Evolutionary conservation across 92 coral and sea anemone genomes (phyloP).

Genomic region (Bergia sp.): DNA sequence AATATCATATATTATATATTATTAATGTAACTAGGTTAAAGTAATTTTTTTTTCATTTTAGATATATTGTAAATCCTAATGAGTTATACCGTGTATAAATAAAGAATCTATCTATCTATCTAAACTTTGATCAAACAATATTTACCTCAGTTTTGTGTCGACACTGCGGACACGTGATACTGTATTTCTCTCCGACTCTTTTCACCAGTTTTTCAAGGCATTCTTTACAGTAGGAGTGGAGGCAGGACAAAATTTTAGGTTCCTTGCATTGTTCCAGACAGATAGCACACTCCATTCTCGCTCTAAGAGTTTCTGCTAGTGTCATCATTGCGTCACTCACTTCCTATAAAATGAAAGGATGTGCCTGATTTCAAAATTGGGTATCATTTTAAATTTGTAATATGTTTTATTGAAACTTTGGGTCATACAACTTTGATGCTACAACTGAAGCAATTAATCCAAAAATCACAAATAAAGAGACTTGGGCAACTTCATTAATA

Average conservation of each 20-base stretch:
- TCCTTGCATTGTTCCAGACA: constrained; percentile 66
- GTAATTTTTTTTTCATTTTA: too few species aligned
- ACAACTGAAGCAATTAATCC: background rate
- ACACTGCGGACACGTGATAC: constrained; percentile 55
- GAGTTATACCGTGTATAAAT: too few species aligned
- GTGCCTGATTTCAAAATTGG: background rate
- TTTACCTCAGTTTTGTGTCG: constrained; percentile 40
- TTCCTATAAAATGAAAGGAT: background rate
- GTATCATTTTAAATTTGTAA: too few species aligned
- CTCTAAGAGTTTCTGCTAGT: background rate
- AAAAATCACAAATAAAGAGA: too few species aligned
- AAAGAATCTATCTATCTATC: too few species aligned
- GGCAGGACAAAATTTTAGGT: constrained; percentile 69
- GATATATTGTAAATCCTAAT: too few species aligned
- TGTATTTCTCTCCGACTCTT: constrained; percentile 28
- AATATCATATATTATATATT: too few species aligned
- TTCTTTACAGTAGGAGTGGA: constrained; percentile 72
- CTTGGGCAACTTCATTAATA: too few species aligned
- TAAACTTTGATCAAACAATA: background rate
- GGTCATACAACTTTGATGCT: too few species aligned
- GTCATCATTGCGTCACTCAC: background rate
- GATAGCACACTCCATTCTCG: constrained; percentile 58
- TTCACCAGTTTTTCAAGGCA: constrained; percentile 61
- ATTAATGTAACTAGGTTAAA: too few species aligned
- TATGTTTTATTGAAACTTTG: too few species aligned